These are phyloP conservation scores for Hemicordylus capensis DNA, from an alignment of 2,113 vertebrate genomes.

Conservation along the genomic window DNA sequence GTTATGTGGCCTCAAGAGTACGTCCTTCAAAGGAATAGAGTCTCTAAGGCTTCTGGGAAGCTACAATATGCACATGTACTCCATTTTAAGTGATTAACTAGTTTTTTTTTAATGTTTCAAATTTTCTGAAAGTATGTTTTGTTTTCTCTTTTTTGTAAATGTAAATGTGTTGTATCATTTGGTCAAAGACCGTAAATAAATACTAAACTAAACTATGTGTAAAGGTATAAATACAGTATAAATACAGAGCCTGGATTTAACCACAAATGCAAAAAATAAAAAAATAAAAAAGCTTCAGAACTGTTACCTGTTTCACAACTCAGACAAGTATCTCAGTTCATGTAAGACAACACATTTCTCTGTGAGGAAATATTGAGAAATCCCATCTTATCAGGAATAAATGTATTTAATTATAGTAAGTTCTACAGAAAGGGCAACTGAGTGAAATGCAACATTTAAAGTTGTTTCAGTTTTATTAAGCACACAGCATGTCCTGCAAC, in stretches of 20 bases:
- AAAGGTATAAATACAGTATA: not conserved
- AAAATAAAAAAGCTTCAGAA: not conserved
- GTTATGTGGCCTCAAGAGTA: too few relatives aligned
- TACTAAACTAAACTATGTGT: not conserved
- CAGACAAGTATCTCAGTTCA: not conserved
- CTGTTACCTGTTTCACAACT: not conserved
- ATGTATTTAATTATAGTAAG: conserved; percentile 7
- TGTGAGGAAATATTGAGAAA: not conserved
- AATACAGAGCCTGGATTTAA: conserved; percentile 1
- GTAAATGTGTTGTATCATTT: too few relatives aligned
- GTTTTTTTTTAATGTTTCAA: too few relatives aligned
- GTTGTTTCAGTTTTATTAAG: not conserved
- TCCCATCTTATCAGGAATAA: not conserved
- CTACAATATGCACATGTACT: too few relatives aligned
- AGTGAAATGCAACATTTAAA: not conserved
- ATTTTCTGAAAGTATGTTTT: too few relatives aligned
- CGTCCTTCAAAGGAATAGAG: too few relatives aligned
- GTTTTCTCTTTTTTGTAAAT: too few relatives aligned
- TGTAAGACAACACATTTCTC: not conserved
- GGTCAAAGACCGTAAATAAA: too few relatives aligned
- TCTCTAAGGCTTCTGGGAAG: too few relatives aligned
- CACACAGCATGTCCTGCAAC: not conserved
- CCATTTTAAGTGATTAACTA: too few relatives aligned
- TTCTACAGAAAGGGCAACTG: not conserved
- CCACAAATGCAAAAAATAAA: conserved; percentile 14